phyloP scores from a whole-genome alignment of 2,888 invertebrate species.

The Nemapogon koenigi region DNA sequence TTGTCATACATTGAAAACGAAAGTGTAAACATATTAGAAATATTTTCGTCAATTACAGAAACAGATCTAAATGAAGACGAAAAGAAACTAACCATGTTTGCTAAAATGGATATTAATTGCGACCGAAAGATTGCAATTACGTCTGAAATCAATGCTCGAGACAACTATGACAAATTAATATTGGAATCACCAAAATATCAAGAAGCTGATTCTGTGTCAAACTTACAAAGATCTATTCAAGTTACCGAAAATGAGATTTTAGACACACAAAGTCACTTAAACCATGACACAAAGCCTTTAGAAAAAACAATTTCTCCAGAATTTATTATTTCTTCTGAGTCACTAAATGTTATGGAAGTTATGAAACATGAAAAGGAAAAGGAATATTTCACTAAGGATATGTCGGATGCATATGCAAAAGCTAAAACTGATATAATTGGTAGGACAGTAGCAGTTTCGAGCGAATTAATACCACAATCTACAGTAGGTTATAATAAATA shows the following conservation, averaged over 20 bases:
- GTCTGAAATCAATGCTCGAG: slow-evolving; percentile 47
- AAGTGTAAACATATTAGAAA: slow-evolving; percentile 68
- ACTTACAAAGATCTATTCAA: slow-evolving; percentile 33
- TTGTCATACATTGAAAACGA: slow-evolving; percentile 60
- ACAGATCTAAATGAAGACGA: slow-evolving; percentile 37
- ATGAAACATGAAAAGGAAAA: slow-evolving; percentile 45
- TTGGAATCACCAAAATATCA: slow-evolving; percentile 26
- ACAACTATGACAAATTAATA: slow-evolving; percentile 30
- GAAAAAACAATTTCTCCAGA: slow-evolving; percentile 31
- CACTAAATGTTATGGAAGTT: slow-evolving; percentile 36
- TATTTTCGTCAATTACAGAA: slow-evolving; percentile 56
- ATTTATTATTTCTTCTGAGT: slow-evolving; percentile 29
- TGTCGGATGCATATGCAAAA: slow-evolving; percentile 25
- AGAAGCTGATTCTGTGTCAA: slow-evolving; percentile 37
- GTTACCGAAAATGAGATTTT: slow-evolving; percentile 43
- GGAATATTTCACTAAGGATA: slow-evolving; percentile 20
- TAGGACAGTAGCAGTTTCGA: slow-evolving; percentile 55
- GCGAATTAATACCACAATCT: slow-evolving; percentile 49
- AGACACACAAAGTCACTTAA: slow-evolving; percentile 45
- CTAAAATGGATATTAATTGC: slow-evolving; percentile 53
- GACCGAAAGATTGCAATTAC: slow-evolving; percentile 58
- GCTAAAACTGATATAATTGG: slow-evolving; percentile 50
- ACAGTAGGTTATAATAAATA: slow-evolving; percentile 31
- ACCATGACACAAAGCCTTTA: slow-evolving; percentile 24
- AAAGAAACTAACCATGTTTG: slow-evolving; percentile 45